Evolutionary conservation across 2,113 vertebrate genomes (phyloP).

Genomic region (Gambusia holbrooki): DNA sequence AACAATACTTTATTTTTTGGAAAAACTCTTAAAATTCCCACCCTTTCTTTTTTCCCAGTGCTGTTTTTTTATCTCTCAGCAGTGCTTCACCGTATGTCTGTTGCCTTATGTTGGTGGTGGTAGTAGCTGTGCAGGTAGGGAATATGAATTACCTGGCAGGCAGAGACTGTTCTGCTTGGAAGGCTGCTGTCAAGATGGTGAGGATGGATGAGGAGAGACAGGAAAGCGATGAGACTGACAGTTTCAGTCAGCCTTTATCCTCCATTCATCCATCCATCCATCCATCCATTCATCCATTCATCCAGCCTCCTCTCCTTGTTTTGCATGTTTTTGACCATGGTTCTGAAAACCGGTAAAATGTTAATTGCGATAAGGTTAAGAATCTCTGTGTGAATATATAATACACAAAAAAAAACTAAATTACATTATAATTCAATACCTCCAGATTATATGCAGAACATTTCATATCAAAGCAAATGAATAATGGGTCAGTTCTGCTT

Average conservation of each 20-base stretch:
- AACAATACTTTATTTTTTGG: not conserved
- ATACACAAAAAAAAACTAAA: not conserved
- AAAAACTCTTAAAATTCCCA: slow-evolving; percentile 1
- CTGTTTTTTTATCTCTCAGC: slow-evolving; percentile 18
- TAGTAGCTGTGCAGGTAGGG: slow-evolving; percentile 66
- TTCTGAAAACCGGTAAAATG: slow-evolving; percentile 36
- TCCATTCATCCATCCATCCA: slow-evolving; percentile 42
- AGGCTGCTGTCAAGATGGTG: slow-evolving; percentile 75
- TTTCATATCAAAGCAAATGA: not conserved
- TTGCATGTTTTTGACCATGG: slow-evolving; percentile 20
- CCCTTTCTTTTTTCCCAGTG: slow-evolving; percentile 3
- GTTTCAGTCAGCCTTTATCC: slow-evolving; percentile 66
- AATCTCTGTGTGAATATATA: not conserved
- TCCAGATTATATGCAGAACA: not conserved
- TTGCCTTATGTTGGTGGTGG: slow-evolving; percentile 41
- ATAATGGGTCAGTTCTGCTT: too few relatives aligned
- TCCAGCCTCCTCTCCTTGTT: slow-evolving; percentile 9
- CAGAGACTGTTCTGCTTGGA: slow-evolving; percentile 78
- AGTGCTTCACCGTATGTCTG: slow-evolving; percentile 27
- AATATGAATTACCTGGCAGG: slow-evolving; percentile 83
- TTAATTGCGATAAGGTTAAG: not conserved
- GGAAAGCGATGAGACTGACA: slow-evolving; percentile 77
- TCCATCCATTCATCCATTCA: slow-evolving; percentile 6
- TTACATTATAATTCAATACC: not conserved
- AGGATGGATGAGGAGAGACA: slow-evolving; percentile 79